Evolutionary conservation across 2,888 invertebrate species (phyloP), one percentile per base, ranked within the genome.

Genomic region (Caenorhabditis uteleia): DNA sequence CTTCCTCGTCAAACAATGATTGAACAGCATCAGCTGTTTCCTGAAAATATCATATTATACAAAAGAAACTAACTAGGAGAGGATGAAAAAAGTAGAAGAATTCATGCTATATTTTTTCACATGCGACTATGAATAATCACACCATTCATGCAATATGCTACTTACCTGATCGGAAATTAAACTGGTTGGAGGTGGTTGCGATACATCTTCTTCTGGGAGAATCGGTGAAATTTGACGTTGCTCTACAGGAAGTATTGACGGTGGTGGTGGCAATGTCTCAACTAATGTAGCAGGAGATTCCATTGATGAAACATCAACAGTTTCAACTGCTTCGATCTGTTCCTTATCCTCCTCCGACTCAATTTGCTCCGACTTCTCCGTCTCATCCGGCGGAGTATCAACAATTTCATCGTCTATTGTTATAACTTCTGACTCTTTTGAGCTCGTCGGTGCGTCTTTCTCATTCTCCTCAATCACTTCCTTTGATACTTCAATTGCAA

Each of bases 1-100:
- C 68, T 14, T 70, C 70, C 25, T 70, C 70, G 39, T 70, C 67
- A 34, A 68, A 68, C 14, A 70, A 68, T 21, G 70, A 66, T 33
- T 59, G 61, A 21, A 58, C 66, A 14, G 69, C 66, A 26, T 55
- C 38, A 33, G 58, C 55, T 2, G 65, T 61, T 51, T 69, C 69
- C 69, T 69, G 49, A 18, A 68, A 54, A n/a, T 18, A 14, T 12
- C 8, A 49, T 26, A 5, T 26, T 21, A 31, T 12, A 10, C 8
- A 29, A 10, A 29, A 29, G 31, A 29, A 10, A 10, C 31, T 29
- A 29, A 29, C 8, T 29, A 29, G 7, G 14, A 29, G 8, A 14
- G 7, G 31, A 10, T 29, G 7, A 14, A 10, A 29, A 29, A 10
- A 10, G 31, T 29, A 14, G 14, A 29, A 29, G 14, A 10, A 29